phyloP scores from a whole-genome alignment of 2,113 vertebrate species.

The Aramus guarauna region DNA sequence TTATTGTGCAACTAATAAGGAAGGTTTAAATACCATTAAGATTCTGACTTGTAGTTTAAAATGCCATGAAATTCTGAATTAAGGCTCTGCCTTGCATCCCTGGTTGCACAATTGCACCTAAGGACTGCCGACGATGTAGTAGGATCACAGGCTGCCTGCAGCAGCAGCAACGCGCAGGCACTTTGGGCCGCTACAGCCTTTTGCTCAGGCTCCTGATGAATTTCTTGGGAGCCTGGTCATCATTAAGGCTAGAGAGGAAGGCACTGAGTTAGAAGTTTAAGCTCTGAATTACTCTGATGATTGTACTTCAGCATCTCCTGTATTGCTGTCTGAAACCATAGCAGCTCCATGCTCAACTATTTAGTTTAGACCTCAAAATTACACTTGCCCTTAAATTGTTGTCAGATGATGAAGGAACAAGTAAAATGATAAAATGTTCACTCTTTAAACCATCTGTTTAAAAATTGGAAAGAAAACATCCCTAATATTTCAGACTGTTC shows the following conservation, averaged over 20 bases:
- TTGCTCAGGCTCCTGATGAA: background rate
- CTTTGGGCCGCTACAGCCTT: background rate
- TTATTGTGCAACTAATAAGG: constrained; percentile 33
- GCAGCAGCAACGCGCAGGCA: background rate
- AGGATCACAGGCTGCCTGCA: background rate
- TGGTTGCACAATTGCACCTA: background rate
- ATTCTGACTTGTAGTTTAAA: constrained; percentile 36
- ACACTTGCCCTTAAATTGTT: background rate
- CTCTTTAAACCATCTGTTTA: background rate
- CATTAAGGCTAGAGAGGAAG: background rate
- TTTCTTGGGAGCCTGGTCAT: background rate
- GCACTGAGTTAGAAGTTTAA: background rate
- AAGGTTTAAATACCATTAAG: constrained; percentile 50
- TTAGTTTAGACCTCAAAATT: background rate
- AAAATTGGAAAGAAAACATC: background rate
- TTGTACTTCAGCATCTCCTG: background rate
- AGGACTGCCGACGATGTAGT: background rate
- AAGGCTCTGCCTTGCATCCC: background rate
- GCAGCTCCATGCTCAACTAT: background rate
- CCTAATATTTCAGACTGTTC: background rate
- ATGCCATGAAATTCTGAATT: constrained; percentile 11
- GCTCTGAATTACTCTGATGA: background rate
- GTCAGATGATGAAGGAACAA: background rate
- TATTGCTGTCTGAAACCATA: background rate
- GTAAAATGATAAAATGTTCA: background rate